Base-by-base conservation (phyloP, 2,113 vertebrate genomes). In the Tetrao urogallus region DNA sequence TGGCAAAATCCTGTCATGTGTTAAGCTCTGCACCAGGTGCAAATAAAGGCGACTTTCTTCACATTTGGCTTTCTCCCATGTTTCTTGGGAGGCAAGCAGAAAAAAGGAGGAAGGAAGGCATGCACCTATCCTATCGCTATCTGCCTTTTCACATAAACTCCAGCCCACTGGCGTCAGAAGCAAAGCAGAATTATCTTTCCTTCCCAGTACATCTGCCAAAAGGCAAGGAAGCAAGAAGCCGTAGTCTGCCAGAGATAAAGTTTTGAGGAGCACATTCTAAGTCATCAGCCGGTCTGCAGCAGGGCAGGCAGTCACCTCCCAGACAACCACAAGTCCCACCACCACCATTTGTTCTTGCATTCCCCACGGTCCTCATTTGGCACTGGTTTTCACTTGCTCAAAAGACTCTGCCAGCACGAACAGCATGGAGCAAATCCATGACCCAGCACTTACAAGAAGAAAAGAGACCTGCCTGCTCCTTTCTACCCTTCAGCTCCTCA, bases 31-130 rank as follows among this genome's bases (percentile, higher is more conserved):
- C 69, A 80, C 92, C 90, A 91, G 75, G 92, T 95, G 56, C 76
- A 83, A 90, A 92, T 57, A 93, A 94, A 94, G 56, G 45, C 86
- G 88, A 61, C 82, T 82, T 90, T 91, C 79, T 94, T 88, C 43
- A 18, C 21, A 10, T 40, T 30, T 94, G 75, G 67, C 92, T 88
- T 88, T 60, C 72, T 90, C 75, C 12, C 72, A 48, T 20, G 2
- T 72, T 84, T 60, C 38, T 75, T 63, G 25, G 32, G 10, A 18
- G 25, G 7, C 21, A 25, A 2, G 6, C 12, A 8, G 48, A 15
- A 16, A 25, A 69, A 25, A 34, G 24, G 6, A n/a, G 4, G 1
- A 32, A 80, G 3, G 13, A 34, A 42, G 4, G 1, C n/a, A 64
- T 4, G 56, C 66, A 48, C 10, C 13, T 45, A 69, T 1, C 3